Evolutionary conservation across 1,140 invertebrate genomes (phyloP).

Genomic region (Orius insidiosus): DNA sequence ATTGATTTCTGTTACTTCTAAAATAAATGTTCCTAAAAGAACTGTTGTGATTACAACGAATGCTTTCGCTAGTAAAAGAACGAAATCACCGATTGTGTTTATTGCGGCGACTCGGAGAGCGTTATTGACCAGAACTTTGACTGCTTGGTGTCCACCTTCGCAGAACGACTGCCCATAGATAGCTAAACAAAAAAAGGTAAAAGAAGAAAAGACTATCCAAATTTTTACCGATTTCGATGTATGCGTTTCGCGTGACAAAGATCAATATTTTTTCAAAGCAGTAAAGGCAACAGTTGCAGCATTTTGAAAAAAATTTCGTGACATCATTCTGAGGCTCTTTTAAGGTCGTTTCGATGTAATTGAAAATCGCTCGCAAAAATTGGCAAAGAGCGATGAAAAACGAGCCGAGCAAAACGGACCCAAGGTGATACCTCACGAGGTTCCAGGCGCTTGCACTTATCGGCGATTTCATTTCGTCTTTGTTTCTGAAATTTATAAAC

Average conservation of each 20-base stretch:
- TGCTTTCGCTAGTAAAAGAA: constrained; percentile 55
- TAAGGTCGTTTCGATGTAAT: constrained; percentile 25
- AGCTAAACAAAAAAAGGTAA: constrained; percentile 32
- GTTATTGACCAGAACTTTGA: constrained; percentile 40
- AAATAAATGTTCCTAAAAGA: constrained; percentile 37
- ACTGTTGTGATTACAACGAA: constrained; percentile 45
- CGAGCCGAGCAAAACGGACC: constrained; percentile 58
- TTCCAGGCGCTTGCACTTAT: constrained; percentile 35
- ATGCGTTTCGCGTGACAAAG: constrained; percentile 57
- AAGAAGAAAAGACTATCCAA: constrained; percentile 5
- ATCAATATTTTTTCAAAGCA: constrained; percentile 56
- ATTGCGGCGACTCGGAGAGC: constrained; percentile 50
- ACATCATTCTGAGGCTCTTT: constrained; percentile 27
- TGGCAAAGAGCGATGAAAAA: constrained; percentile 53
- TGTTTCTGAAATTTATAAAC: constrained; percentile 42
- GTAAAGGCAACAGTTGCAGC: constrained; percentile 54
- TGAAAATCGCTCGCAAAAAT: constrained; percentile 39
- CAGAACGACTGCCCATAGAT: constrained; percentile 56
- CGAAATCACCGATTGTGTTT: constrained; percentile 62
- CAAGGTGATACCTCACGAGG: constrained; percentile 51
- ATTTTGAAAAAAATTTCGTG: constrained; percentile 29
- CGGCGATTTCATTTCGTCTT: constrained; percentile 37
- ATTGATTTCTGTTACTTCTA: constrained; percentile 31
- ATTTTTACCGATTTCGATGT: constrained; percentile 51
- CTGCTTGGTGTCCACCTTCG: constrained; percentile 40